A percentile compares a stretch with the other conserved stretches of the same genome.
These are phyloP conservation scores for Chironex yamaguchii DNA, from an alignment of 30 jellyfish, hydroid and myxozoan genomes.

Conservation along the genomic window DNA sequence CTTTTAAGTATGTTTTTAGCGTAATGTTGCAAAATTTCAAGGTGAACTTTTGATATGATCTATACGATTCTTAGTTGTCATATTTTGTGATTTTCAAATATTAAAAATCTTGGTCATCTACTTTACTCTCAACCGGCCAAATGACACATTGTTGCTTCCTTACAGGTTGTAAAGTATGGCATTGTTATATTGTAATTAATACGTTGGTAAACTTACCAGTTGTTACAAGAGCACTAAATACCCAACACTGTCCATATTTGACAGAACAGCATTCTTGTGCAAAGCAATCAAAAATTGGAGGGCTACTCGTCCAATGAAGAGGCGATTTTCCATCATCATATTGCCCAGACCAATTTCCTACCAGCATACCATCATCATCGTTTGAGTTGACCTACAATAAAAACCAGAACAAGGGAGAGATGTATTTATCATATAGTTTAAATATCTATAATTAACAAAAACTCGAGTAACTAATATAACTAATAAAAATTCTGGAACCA, in stretches of 20 bases:
- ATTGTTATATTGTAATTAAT: no score
- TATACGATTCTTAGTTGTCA: no score
- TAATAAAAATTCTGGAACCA: background rate
- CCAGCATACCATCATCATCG: conserved; percentile 89
- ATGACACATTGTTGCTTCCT: no score
- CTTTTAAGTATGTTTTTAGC: no score
- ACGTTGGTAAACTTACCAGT: conserved; percentile 83
- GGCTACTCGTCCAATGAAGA: conserved; percentile 91
- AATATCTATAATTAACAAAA: background rate
- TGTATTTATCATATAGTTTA: background rate
- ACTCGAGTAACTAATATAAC: no score
- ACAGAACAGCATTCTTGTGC: conserved; percentile 66
- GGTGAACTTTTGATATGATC: no score
- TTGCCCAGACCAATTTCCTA: conserved; percentile 97
- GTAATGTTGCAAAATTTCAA: no score
- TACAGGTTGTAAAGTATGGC: no score
- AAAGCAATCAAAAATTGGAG: conserved; percentile 84
- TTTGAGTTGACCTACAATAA: conserved; percentile 78
- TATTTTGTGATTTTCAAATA: no score
- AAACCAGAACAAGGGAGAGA: background rate
- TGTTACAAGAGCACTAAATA: conserved; percentile 91
- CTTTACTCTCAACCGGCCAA: no score
- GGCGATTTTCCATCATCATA: conserved; percentile 97
- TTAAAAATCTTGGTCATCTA: no score
- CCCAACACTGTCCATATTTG: conserved; percentile 99